Evolutionary conservation across 1,140 invertebrate species (phyloP).

Genomic region (Mercenaria mercenaria): DNA sequence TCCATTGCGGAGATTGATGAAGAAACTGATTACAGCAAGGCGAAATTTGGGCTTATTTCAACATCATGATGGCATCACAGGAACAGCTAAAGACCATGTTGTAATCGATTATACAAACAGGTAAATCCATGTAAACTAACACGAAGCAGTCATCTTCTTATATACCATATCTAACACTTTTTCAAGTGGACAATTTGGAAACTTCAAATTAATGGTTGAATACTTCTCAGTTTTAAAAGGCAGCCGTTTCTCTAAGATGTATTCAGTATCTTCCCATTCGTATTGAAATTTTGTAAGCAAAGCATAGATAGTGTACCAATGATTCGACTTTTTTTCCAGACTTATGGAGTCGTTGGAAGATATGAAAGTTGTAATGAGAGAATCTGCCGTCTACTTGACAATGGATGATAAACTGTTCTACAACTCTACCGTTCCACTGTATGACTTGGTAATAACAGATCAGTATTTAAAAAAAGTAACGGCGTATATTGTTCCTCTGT

Average conservation of each 20-base stretch:
- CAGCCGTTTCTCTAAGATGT: too few species aligned
- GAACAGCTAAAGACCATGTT: constrained; percentile 96
- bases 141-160: too few species aligned
- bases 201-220: too few species aligned
- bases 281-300: too few species aligned
- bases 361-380: constrained; percentile 66
- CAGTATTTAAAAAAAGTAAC: too few species aligned
- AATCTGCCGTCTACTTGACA: constrained; percentile 71
- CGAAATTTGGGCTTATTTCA: constrained; percentile 95
- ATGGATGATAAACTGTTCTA: constrained; percentile 48
- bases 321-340: constrained; percentile 67
- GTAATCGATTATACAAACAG: constrained; percentile 97
- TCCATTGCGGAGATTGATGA: constrained; percentile 64
- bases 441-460: constrained; percentile 62
- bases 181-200: too few species aligned
- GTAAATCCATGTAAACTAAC: constrained; percentile 85
- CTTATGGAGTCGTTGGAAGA: constrained; percentile 67
- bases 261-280: too few species aligned
- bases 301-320: too few species aligned
- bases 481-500: too few species aligned
- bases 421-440: constrained; percentile 64
- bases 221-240: too few species aligned
- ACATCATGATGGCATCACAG: constrained; percentile 99
- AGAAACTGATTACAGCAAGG: constrained; percentile 89
- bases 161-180: too few species aligned